Conservation (phyloP, 2,888 invertebrate species). For the Matsumyia berberina region DNA sequence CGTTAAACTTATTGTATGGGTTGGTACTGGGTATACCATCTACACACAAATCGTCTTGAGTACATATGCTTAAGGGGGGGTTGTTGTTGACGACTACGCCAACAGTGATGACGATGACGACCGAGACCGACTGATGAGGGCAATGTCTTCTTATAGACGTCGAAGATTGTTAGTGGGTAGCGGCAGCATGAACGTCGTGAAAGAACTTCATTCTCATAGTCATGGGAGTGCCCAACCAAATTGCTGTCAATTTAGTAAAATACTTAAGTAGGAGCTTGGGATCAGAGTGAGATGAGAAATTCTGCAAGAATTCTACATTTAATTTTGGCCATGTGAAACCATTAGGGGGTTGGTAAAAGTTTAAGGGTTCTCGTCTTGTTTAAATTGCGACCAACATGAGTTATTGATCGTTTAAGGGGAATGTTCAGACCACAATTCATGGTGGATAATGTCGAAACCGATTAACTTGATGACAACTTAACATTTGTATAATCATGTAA, state of each 20-base stretch:
- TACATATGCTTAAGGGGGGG: slow-evolving; percentile 30
- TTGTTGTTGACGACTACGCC: slow-evolving; percentile 6
- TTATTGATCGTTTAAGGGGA: no score
- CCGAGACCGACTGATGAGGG: slow-evolving; percentile 18
- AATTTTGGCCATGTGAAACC: no score
- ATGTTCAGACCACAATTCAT: no score
- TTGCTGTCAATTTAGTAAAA: slow-evolving; percentile 62
- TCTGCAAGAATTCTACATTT: no score
- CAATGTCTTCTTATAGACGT: slow-evolving; percentile 41
- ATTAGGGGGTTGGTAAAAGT: no score
- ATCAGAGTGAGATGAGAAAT: slow-evolving; percentile 25
- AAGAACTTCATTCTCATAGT: slow-evolving; percentile 36
- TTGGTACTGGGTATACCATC: no score
- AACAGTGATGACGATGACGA: not conserved
- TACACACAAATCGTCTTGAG: slow-evolving; percentile 19
- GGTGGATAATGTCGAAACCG: no score
- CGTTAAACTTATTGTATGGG: no score
- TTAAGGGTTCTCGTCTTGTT: no score
- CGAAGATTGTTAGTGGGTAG: slow-evolving; percentile 25
- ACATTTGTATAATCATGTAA: no score
- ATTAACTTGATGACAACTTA: no score
- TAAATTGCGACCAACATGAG: no score
- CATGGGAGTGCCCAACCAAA: slow-evolving; percentile 52
- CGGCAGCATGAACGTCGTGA: slow-evolving; percentile 12
- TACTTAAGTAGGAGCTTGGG: slow-evolving; percentile 44